Percentiles rank a stretch among this genome's conserved stretches.
Evolutionary conservation across 2,888 invertebrate genomes (phyloP).

Genomic region (Lochmaea crataegi): DNA sequence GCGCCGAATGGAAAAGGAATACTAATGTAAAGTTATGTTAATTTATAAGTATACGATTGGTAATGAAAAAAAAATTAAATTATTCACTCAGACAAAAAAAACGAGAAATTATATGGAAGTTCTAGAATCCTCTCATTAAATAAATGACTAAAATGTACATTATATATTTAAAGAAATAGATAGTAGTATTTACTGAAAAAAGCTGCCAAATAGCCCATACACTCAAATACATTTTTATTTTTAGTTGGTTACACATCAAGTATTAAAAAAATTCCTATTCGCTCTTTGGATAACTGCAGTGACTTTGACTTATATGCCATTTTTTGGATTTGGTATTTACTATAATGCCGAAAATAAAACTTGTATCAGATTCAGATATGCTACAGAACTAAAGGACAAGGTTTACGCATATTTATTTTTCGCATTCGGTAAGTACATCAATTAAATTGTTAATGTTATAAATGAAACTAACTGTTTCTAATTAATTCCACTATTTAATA

Average conservation of each 20-base stretch:
- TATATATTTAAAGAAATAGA: too few relatives aligned
- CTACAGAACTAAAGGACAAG: constrained; percentile 72
- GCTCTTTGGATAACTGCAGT: constrained; percentile 77
- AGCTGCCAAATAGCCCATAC: too few relatives aligned
- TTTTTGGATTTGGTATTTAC: constrained; percentile 80
- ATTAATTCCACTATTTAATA: too few relatives aligned
- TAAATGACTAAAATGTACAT: too few relatives aligned
- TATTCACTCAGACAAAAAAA: too few relatives aligned
- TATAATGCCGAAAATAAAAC: constrained; percentile 66
- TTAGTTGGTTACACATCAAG: constrained; percentile 84
- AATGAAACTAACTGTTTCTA: too few relatives aligned
- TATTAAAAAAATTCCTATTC: constrained; percentile 78
- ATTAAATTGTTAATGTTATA: too few relatives aligned
- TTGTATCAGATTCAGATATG: constrained; percentile 81
- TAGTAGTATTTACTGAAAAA: too few relatives aligned
- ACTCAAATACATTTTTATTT: constrained; percentile 55
- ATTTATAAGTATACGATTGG: background rate
- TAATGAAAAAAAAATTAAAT: too few relatives aligned
- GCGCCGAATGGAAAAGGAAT: background rate
- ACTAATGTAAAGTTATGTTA: background rate
- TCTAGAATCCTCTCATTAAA: too few relatives aligned
- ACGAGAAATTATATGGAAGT: too few relatives aligned
- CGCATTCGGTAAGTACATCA: constrained; percentile 73
- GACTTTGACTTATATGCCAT: constrained; percentile 79
- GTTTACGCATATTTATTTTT: constrained; percentile 83